Evolutionary conservation across 2,888 invertebrate genomes (phyloP), one percentile per base, ranked within the genome.

Genomic region (Tetropium fuscum): DNA sequence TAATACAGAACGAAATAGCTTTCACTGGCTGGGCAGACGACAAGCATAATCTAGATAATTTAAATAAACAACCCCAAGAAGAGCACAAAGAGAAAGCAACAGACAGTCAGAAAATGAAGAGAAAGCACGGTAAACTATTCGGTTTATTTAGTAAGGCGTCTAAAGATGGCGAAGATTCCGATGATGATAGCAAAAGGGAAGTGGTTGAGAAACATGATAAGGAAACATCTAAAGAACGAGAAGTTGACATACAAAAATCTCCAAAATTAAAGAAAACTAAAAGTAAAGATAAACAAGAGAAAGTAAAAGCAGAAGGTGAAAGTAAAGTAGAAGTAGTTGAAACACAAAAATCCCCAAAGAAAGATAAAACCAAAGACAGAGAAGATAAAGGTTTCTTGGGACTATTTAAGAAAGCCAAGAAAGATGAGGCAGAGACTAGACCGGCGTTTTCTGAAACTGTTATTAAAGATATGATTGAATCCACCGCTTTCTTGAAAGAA

Each of bases 181-280:
- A 78, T 19, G 76, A 78, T 27, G 74, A 74, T 16, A 70, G 65
- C 20, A 64, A 65, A 48, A 71, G 65, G 53, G 76, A 75, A 55
- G 76, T 79, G 25, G 69, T 79, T 13, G 79, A 80, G 59, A 81
- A 81, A 64, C 80, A 80, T 45, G 79, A 80, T 36, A 69, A 70
- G 41, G 78, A 80, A 67, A 64, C 74, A 16, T 77, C 77, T 0
- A 77, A 78, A 65, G 77, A 80, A 64, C 40, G 58, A 62, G 25
- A 34, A 19, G 32, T 27, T 22, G 60, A 63, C 4, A 11, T 22
- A 16, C 18, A 16, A 5, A 51, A 48, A 36, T 57, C 60, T 32
- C 56, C 56, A n/a, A 66, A 63, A 54, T 1, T 44, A 3, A 64
- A 57, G 19, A 63, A 56, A 44, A 13, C 45, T 25, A 65, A 63